These are phyloP conservation scores for Tragopan temminckii DNA, from an alignment of 2,797 vertebrate species.

Conservation along the genomic window DNA sequence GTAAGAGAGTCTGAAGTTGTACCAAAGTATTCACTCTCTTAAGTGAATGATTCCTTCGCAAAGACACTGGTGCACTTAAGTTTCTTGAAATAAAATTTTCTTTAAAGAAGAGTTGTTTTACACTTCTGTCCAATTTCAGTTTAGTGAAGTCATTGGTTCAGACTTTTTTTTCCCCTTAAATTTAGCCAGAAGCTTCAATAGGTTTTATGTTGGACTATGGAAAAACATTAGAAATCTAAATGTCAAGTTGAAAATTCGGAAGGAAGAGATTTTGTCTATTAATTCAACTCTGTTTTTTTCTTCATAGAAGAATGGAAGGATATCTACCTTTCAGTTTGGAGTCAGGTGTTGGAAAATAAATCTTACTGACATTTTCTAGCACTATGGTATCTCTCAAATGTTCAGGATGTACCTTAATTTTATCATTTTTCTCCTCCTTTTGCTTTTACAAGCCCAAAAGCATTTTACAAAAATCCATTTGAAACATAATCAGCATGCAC, in stretches of 20 bases:
- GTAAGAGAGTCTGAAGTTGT: not conserved
- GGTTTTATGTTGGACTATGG: not conserved
- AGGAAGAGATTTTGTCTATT: not conserved
- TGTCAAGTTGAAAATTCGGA: not conserved
- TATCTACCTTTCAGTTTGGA: not conserved
- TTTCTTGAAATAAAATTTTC: not conserved
- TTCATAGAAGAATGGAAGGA: not conserved
- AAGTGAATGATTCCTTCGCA: not conserved
- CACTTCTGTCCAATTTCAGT: not conserved
- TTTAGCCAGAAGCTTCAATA: not conserved
- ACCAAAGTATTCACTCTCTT: not conserved
- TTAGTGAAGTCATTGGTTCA: not conserved
- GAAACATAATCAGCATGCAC: not conserved
- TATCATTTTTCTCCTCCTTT: rapidly evolving
- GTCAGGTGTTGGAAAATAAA: not conserved
- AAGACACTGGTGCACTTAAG: rapidly evolving
- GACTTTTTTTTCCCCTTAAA: not conserved
- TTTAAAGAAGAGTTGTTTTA: not conserved
- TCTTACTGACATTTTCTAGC: not conserved
- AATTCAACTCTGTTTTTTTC: not conserved
- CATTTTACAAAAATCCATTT: not conserved
- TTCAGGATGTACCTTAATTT: not conserved
- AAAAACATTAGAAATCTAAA: not conserved
- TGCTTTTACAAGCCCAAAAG: not conserved
- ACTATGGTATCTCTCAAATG: not conserved